These are phyloP conservation scores for Lepidocolaptes lacrymiger DNA, from an alignment of 2,797 vertebrate genomes.

Conservation along the genomic window DNA sequence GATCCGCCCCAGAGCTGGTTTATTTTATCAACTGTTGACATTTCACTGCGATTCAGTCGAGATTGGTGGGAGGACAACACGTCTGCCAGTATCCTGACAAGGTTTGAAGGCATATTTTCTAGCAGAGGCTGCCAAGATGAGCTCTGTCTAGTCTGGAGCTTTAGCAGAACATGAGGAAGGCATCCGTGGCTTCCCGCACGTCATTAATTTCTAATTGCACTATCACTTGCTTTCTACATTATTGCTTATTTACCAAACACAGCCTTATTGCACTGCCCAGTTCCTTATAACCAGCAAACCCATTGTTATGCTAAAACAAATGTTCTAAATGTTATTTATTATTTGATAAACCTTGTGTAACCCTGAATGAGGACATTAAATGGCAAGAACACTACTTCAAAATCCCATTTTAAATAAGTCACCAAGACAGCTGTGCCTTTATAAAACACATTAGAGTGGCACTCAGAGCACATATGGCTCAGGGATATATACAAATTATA, in stretches of 20 bases:
- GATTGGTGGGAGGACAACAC: not conserved
- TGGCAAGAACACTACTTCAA: slow-evolving; percentile 73
- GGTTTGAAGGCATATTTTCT: slow-evolving; percentile 13
- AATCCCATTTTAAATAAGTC: slow-evolving; percentile 86
- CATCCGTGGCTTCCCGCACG: not conserved
- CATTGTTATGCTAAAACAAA: slow-evolving; percentile 71
- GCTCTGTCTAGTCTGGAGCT: slow-evolving; percentile 13
- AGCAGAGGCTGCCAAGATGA: slow-evolving; percentile 33
- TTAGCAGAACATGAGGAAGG: not conserved
- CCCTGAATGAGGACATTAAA: slow-evolving; percentile 76
- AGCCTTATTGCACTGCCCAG: slow-evolving; percentile 24
- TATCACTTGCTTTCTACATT: slow-evolving; percentile 23
- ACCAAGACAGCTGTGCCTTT: slow-evolving; percentile 83
- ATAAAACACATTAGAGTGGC: slow-evolving; percentile 87
- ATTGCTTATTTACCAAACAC: slow-evolving; percentile 66
- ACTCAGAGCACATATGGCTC: slow-evolving; percentile 85
- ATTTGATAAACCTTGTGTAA: slow-evolving; percentile 75
- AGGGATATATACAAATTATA: slow-evolving; percentile 91
- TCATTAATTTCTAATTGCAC: slow-evolving; percentile 66
- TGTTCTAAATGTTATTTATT: slow-evolving; percentile 72
- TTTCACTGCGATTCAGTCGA: not conserved
- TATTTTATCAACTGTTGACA: not conserved
- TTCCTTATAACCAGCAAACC: slow-evolving; percentile 55
- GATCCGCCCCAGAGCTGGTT: not conserved
- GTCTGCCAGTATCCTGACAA: slow-evolving; percentile 45